Evolutionary conservation across 2,797 vertebrate species (phyloP).

Genomic region (Garrulus glandarius): DNA sequence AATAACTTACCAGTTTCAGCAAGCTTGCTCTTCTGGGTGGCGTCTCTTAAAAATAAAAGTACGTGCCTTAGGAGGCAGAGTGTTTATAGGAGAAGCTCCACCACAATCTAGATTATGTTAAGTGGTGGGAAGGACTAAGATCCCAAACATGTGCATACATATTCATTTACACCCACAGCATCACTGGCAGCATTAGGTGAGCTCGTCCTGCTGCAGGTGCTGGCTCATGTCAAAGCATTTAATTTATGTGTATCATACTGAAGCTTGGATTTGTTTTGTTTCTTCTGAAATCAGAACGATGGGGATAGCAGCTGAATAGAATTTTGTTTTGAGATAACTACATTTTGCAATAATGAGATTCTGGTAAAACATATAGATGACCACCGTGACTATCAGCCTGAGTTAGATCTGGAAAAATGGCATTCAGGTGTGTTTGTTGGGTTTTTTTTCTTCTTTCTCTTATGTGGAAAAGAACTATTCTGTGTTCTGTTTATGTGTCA

Average conservation of each 20-base stretch:
- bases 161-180: constrained; percentile 40
- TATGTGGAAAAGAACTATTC: background rate
- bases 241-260: background rate
- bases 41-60: background rate
- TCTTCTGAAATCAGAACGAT: background rate
- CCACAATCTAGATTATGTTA: constrained; percentile 22
- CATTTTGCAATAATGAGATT: background rate
- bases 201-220: background rate
- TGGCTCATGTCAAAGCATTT: background rate
- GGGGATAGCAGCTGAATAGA: background rate
- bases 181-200: background rate
- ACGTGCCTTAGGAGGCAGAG: background rate
- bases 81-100: constrained; percentile 38
- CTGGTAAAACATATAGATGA: background rate
- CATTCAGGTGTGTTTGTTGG: background rate
- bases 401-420: background rate
- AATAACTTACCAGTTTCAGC: constrained; percentile 29
- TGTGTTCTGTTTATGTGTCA: background rate
- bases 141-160: constrained; percentile 8
- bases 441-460: background rate
- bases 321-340: background rate
- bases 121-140: constrained; percentile 48
- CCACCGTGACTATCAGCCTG: background rate
- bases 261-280: background rate
- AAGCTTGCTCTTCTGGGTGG: background rate